phyloP scores from a whole-genome alignment of 2,113 vertebrate species.

The Thalassarche chlororhynchos region DNA sequence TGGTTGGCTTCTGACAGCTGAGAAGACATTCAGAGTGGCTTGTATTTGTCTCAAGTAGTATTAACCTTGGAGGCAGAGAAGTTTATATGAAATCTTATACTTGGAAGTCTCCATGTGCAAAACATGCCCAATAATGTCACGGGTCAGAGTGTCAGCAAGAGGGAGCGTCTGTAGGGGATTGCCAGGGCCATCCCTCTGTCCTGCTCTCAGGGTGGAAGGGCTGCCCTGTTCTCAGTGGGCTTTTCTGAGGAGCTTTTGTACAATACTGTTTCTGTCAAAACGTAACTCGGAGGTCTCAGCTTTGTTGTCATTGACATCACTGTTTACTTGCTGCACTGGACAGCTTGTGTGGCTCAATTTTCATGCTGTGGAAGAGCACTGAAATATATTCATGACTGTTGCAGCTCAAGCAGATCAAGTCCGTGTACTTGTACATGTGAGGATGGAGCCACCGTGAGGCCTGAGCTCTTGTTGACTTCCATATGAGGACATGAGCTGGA shows the following conservation, averaged over 20 bases:
- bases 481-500: not conserved
- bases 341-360: not conserved
- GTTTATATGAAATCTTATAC: conserved; percentile 13
- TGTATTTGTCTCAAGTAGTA: not conserved
- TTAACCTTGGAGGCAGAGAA: conserved; percentile 37
- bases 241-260: not conserved
- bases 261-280: not conserved
- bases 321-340: not conserved
- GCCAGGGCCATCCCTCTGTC: not conserved
- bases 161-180: not conserved
- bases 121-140: not conserved
- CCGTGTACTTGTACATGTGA: not conserved
- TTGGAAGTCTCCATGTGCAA: not conserved
- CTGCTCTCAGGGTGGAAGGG: fast-evolving
- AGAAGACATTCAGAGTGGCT: not conserved
- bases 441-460: not conserved
- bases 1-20: not conserved
- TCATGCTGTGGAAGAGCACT: not conserved
- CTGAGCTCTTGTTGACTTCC: not conserved
- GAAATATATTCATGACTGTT: not conserved
- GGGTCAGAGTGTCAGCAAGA: not conserved
- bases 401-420: not conserved
- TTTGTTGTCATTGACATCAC: not conserved
- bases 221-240: fast-evolving
- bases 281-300: fast-evolving